Evolutionary conservation across 2,888 invertebrate species (phyloP).

Genomic region (Dasysyrphus albostriatus): DNA sequence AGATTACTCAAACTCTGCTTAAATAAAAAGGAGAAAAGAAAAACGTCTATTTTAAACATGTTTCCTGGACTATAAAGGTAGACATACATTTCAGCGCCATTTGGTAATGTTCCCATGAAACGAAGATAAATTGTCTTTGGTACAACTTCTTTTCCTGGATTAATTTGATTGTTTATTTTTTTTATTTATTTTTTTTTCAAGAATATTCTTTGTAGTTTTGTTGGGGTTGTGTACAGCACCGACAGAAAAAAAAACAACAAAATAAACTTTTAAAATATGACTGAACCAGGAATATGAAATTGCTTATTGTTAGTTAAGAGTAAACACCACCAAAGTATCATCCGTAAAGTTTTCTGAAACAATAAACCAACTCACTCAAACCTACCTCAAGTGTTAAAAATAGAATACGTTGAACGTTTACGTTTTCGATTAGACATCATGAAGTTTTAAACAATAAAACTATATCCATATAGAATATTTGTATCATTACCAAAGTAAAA

Average conservation of each 20-base stretch:
- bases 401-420: background rate
- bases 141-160: background rate
- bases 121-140: background rate
- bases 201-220: background rate
- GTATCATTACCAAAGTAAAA: background rate
- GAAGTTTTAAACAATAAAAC: background rate
- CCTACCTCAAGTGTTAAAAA: background rate
- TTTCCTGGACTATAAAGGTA: background rate
- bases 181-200: background rate
- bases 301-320: background rate
- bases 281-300: background rate
- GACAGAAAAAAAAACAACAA: background rate
- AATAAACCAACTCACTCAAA: background rate
- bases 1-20: too few relatives aligned
- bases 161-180: background rate
- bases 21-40: too few relatives aligned
- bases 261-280: background rate
- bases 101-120: constrained; percentile 1
- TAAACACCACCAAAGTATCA: background rate
- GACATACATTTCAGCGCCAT: background rate
- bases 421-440: background rate
- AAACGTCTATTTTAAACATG: background rate
- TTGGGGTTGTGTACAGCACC: too few relatives aligned
- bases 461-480: background rate
- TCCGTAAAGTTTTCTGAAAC: background rate